Conservation (phyloP, 92 coral and sea anemone genomes). For the Meandrina meandrites region DNA sequence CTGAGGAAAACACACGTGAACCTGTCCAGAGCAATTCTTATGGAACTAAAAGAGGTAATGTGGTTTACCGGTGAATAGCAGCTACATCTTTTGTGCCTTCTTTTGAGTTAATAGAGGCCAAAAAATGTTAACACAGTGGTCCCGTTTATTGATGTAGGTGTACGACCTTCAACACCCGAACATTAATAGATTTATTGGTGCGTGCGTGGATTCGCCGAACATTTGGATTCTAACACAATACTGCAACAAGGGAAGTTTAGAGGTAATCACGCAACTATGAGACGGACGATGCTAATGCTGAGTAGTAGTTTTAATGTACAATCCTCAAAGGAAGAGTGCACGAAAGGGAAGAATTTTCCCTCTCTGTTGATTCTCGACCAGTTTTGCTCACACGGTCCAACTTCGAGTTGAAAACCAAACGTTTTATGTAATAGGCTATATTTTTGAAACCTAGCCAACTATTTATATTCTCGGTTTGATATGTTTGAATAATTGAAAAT, state of each 20-base stretch:
- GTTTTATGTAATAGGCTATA: neutral
- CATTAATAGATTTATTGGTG: slow-evolving; percentile 90
- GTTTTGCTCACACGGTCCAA: neutral
- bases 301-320: neutral
- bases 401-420: neutral
- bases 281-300: neutral
- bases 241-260: slow-evolving; percentile 90
- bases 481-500: neutral
- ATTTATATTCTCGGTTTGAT: neutral
- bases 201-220: slow-evolving; percentile 78
- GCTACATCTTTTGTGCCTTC: too few relatives aligned
- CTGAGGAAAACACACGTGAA: slow-evolving; percentile 52
- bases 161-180: slow-evolving; percentile 85
- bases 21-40: slow-evolving; percentile 54
- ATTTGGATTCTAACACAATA: slow-evolving; percentile 83
- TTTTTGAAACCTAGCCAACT: neutral
- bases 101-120: neutral
- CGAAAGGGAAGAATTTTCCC: neutral
- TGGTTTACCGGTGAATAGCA: neutral
- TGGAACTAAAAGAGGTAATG: slow-evolving; percentile 77
- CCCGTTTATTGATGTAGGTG: slow-evolving; percentile 46
- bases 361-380: neutral
- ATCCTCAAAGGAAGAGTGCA: neutral
- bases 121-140: neutral
- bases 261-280: slow-evolving; percentile 45